These are phyloP conservation scores for Microcebus griseorufus DNA, from an alignment of 2,113 vertebrate species.

Conservation along the genomic window DNA sequence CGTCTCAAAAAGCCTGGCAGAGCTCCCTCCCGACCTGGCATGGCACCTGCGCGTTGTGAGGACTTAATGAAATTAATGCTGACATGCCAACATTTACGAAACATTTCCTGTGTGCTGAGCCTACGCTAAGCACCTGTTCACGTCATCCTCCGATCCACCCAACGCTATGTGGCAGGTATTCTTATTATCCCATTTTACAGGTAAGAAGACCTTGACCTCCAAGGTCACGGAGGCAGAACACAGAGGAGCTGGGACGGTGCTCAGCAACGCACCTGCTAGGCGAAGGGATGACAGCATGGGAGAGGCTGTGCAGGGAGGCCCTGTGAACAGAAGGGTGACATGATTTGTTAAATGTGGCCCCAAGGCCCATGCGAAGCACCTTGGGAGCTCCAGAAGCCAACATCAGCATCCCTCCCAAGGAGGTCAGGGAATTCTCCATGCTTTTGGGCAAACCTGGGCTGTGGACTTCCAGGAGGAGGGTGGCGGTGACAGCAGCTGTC, in stretches of 20 bases:
- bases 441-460: not conserved
- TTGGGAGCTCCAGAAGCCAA: not conserved
- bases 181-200: not conserved
- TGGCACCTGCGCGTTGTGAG: not conserved
- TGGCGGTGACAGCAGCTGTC: not conserved
- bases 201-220: not conserved
- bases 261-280: not conserved
- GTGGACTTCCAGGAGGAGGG: conserved; percentile 32
- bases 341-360: not conserved
- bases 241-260: no score
- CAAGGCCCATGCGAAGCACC: accelerated
- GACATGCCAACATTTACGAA: not conserved
- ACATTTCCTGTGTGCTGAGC: not conserved
- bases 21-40: not conserved
- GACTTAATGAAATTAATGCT: not conserved
- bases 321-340: accelerated
- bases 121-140: no score
- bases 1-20: not conserved
- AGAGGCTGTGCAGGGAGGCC: accelerated
- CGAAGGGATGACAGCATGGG: not conserved
- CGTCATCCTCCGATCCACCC: not conserved
- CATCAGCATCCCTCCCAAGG: not conserved
- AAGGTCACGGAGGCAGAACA: not conserved
- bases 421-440: not conserved
- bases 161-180: not conserved